These are phyloP conservation scores for Cephus runcator DNA, from an alignment of 2,888 invertebrate species.

Conservation along the genomic window DNA sequence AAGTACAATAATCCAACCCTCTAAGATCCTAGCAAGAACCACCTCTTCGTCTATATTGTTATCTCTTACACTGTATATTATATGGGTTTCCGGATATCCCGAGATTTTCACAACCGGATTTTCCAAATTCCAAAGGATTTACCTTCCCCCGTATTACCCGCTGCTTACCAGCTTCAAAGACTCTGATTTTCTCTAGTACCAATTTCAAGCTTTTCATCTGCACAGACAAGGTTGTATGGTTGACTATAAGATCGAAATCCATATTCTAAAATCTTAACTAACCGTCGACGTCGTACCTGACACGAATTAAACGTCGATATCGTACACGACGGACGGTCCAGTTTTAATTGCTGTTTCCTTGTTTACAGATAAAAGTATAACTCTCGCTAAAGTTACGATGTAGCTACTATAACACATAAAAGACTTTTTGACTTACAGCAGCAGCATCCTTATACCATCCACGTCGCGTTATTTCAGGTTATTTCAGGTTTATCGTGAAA, in stretches of 20 bases:
- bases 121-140: not conserved
- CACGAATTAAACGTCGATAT: not conserved
- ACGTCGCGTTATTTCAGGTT: not conserved
- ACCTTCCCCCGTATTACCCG: not conserved
- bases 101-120: not conserved
- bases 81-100: not conserved
- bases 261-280: not conserved
- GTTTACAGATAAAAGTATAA: not conserved
- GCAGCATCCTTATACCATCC: not conserved
- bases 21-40: not conserved
- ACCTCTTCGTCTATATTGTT: not conserved
- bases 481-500: not conserved
- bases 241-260: not conserved
- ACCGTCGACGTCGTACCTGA: not conserved
- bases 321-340: not conserved
- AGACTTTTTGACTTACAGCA: not conserved
- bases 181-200: not conserved
- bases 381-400: not conserved
- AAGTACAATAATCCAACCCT: not conserved
- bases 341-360: not conserved
- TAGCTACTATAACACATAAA: not conserved
- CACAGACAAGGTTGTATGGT: not conserved
- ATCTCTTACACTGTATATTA: not conserved
- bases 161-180: not conserved
- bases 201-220: not conserved